These are phyloP conservation scores for Tenebrosternarchus preto DNA, from an alignment of 2,113 vertebrate species.

Conservation along the genomic window DNA sequence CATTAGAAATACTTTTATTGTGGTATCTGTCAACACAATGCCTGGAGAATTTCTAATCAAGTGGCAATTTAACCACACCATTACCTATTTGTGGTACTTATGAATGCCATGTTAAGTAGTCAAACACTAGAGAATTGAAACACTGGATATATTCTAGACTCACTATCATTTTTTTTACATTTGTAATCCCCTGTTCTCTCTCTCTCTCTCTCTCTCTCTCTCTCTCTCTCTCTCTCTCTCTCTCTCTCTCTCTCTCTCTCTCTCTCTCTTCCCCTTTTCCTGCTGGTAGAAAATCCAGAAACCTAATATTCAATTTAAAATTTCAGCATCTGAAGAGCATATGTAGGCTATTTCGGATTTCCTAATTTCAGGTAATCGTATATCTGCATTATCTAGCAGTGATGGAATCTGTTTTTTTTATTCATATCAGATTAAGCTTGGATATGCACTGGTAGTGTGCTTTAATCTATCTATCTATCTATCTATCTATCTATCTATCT, in stretches of 20 bases:
- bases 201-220: slow-evolving; percentile 12
- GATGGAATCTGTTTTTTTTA: slow-evolving; percentile 14
- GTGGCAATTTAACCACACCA: neutral
- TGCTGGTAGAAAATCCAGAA: neutral
- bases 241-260: neutral
- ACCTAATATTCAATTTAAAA: too few relatives aligned
- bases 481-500: too few relatives aligned
- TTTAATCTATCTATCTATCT: neutral
- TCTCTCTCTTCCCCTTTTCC: neutral
- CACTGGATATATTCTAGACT: neutral
- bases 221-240: slow-evolving; percentile 3
- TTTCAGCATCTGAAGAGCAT: slow-evolving; percentile 15
- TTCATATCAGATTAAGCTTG: neutral
- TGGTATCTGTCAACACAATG: neutral
- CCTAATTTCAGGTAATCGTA: slow-evolving; percentile 16
- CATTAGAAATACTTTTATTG: slow-evolving; percentile 19
- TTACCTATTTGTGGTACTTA: neutral
- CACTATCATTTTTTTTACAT: neutral
- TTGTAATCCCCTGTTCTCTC: neutral
- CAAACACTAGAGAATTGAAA: neutral
- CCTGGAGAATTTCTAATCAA: slow-evolving; percentile 24
- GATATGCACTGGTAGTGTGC: slow-evolving; percentile 15
- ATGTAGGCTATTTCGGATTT: slow-evolving; percentile 2
- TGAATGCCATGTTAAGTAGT: slow-evolving; percentile 15
- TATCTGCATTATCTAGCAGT: slow-evolving; percentile 17